Evolutionary conservation across 2,113 vertebrate genomes (phyloP), one percentile per base, ranked within the genome.

Genomic region (Tor tambroides): DNA sequence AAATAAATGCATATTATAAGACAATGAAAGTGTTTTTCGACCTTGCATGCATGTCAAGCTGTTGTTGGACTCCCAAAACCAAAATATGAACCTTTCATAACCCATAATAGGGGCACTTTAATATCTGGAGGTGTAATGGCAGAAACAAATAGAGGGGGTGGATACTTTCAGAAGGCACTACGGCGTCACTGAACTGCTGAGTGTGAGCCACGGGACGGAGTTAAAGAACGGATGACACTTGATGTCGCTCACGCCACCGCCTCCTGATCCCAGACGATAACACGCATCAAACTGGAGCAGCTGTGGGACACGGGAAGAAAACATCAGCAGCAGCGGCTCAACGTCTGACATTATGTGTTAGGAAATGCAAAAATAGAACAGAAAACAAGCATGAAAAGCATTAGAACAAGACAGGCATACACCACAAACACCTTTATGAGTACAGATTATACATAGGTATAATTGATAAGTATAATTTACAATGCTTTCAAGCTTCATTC

Each of bases 151-250:
- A 9, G 32, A 72, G 32, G 17, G 28, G 15, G 9, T 79, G 49
- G 35, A 56, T 21, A 32, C 46, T 54, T 56, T 56, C 49, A 12
- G 30, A 79, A 59, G 51, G 77, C 51, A 79, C 77, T 59, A 51
- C 26, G 46, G 59, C 49, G 7, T 67, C 10, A 9, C 28, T 88
- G 95, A 98, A 88, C 95, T 96, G 87, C 90, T 91, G 91, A 99
- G 92, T 72, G 95, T 95, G 90, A 93, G 96, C 98, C 98, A 99
- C 0, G 94, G 96, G 85, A 98, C 77, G 0, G 92, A 86, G 54
- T 93, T 96, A 93, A 99, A 99, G 92, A 99, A 99, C 4, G 97
- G 95, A 76, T 99, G 98, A 83, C 96, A 95, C 92, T 98, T 99
- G 89, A 99, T 97, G 92, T 96, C 96, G 0, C 93, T 91, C 56